Evolutionary conservation across 2,113 vertebrate species (phyloP), one percentile per base, ranked within the genome.

Genomic region (Psilopsiagon aurifrons): DNA sequence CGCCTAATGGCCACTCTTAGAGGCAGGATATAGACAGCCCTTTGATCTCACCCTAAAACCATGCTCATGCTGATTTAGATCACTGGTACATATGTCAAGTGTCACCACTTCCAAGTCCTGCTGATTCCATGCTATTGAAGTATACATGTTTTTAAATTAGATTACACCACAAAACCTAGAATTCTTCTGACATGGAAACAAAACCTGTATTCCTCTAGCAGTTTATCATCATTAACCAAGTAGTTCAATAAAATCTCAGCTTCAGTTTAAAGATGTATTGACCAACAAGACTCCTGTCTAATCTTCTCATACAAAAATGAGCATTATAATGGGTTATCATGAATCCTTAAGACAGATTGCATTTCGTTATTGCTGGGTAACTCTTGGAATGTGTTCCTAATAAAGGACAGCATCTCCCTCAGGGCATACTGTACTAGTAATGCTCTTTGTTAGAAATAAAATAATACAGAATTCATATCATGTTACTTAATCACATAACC

Each of bases 311-410:
- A 74, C 37, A 95, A 95, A 95, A 96, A 80, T 86, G 51, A 95
- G 73, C 83, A 83, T 79, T 60, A 77, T 92, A 95, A 88, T 83
- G 77, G 80, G 80, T 92, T 92, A 84, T 79, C 92, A 83, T 94
- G 88, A 95, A 94, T 90, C 64, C 91, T 97, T 78, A 39, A 81
- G 76, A 84, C 68, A 97, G 71, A 92, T 90, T 96, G 81, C 80
- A 75, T 94, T 94, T 95, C 66, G 79, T 97, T 96, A 96, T 88
- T 96, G 59, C 79, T 88, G 60, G 62, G 54, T 94, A 84, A 94
- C 82, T 95, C 92, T 71, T 76, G 79, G 86, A 87, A 93, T 73
- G 91, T 81, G 85, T 90, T 86, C 60, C 76, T 92, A 92, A 90
- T 86, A 93, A 91, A 97, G 83, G 69, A 80, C 59, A 86, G 35